A percentile compares a stretch with the other conserved stretches of the same genome.
Conservation (phyloP, 2,888 invertebrate genomes). For the Cosmia trapezina region DNA sequence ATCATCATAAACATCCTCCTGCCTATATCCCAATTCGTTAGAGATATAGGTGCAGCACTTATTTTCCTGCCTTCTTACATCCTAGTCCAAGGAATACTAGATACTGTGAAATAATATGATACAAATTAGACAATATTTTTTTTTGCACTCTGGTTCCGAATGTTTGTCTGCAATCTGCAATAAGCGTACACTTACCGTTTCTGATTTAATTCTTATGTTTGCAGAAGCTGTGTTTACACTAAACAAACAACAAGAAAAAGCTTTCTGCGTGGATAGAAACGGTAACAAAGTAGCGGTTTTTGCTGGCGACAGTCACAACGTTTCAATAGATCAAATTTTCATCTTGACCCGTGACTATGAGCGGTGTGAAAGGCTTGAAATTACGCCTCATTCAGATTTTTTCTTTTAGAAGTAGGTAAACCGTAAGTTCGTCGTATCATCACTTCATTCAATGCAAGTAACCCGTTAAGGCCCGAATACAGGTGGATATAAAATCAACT, state of each 20-base stretch:
- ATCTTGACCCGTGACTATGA: constrained; percentile 6
- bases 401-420: not conserved
- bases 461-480: not conserved
- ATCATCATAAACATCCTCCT: not conserved
- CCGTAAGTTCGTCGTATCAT: not conserved
- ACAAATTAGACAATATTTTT: not conserved
- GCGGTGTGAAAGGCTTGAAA: not conserved
- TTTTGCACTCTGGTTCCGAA: not conserved
- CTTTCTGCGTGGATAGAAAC: constrained; percentile 26
- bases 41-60: not conserved
- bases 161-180: not conserved
- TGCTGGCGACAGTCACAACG: constrained; percentile 12
- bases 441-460: not conserved
- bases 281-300: constrained; percentile 24
- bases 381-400: not conserved
- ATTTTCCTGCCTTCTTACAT: not conserved
- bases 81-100: not conserved
- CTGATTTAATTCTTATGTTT: constrained; percentile 7
- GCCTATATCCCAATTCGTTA: not conserved
- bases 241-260: constrained; percentile 24
- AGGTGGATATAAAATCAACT: constrained; percentile 18
- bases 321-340: constrained; percentile 1
- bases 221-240: constrained; percentile 2
- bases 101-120: not conserved
- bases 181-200: not conserved